Evolutionary conservation across 1,140 invertebrate species (phyloP).

Genomic region (Galendromus occidentalis): DNA sequence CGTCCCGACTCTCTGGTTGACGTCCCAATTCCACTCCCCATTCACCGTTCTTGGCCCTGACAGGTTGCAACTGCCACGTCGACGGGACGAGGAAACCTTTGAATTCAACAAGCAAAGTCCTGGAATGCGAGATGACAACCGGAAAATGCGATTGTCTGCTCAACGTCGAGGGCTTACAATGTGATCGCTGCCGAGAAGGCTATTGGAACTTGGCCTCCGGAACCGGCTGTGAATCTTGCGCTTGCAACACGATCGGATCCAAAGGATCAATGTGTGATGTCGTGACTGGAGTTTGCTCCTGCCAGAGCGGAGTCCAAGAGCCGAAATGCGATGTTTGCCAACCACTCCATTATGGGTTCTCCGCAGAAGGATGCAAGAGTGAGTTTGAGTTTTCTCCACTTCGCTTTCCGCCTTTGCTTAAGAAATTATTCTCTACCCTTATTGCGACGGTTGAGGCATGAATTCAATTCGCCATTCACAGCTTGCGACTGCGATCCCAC

Average conservation of each 20-base stretch:
- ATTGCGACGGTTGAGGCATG: not conserved
- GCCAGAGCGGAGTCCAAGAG: conserved; percentile 62
- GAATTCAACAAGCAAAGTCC: conserved; percentile 32
- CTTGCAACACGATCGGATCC: conserved; percentile 66
- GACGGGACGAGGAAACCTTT: conserved; percentile 41
- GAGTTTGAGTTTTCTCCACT: not conserved
- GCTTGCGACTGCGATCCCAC: conserved; percentile 68
- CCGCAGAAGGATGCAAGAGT: conserved; percentile 50
- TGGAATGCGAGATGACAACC: conserved; percentile 52
- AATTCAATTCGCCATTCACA: too few relatives aligned
- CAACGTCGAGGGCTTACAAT: conserved; percentile 66
- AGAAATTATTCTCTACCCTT: not conserved
- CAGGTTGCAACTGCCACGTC: conserved; percentile 55
- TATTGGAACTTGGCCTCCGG: conserved; percentile 60
- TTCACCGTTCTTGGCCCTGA: conserved; percentile 16
- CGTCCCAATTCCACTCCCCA: too few relatives aligned
- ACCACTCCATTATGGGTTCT: conserved; percentile 70
- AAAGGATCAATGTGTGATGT: conserved; percentile 59
- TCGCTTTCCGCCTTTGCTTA: not conserved
- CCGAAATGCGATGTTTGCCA: conserved; percentile 61
- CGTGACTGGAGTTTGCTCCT: conserved; percentile 60
- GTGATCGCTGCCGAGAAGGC: conserved; percentile 64
- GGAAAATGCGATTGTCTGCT: conserved; percentile 67
- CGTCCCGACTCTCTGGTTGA: too few relatives aligned
- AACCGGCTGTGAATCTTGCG: conserved; percentile 44